Evolutionary conservation across 2,888 invertebrate genomes (phyloP), one percentile per base, ranked within the genome.

Genomic region (Lasioglossum zephyrum): DNA sequence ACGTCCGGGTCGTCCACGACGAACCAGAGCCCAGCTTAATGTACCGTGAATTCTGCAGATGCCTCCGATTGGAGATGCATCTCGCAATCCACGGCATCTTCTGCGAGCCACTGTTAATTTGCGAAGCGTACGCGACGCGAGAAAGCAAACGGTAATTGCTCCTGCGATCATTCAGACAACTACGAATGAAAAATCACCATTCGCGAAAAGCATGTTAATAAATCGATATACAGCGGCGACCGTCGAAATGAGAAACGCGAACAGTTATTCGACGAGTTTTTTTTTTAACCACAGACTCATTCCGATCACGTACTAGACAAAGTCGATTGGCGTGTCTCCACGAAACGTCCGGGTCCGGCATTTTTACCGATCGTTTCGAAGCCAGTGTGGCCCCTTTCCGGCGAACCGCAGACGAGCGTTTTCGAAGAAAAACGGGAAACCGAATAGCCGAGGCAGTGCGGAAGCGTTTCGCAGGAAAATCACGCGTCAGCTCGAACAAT

Each of bases 401-500:
- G 53, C 22, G n/a, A 78, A 84, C 84, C 84, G 78, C 84, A 78
- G 84, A 63, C 74, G 31, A 73, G 57, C 79, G 73, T 66, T 79
- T 73, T n/a, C 72, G 77, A 75, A 73, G 77, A 77, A 85, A 85
- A 85, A 81, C 76, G 85, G 80, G 80, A 70, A 77, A 78, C 78
- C 72, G 78, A 84, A 84, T 75, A 78, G 84, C 53, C 22, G 47
- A 66, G 60, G 60, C 66, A 69, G 53, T 57, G 73, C 76, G 70
- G 79, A 85, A 87, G 80, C 76, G 69, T 79, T 84, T 22, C 57
- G 81, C 72, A 81, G 84, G 53, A 88, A 86, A 87, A 90, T 90
- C 78, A 84, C 79, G 87, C 82, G 81, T 86, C 86, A 86, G 86
- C 81, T 84, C 63, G 75, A 85, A 85, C 85, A 89, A 87, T 89